These are phyloP conservation scores for Phrynosoma platyrhinos DNA, from an alignment of 2,113 vertebrate genomes.

Conservation along the genomic window DNA sequence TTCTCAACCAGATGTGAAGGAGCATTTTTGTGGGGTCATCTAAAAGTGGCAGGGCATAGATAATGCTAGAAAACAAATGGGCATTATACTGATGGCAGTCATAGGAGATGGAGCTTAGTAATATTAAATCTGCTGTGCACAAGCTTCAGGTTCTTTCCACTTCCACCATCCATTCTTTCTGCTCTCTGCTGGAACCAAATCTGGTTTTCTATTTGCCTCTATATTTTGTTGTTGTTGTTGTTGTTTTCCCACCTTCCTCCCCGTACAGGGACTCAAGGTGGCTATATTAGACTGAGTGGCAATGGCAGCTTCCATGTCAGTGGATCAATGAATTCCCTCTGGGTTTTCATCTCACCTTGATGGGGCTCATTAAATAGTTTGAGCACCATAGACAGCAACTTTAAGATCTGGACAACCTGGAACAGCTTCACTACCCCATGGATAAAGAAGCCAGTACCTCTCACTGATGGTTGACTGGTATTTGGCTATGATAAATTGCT, in stretches of 20 bases:
- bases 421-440: no score
- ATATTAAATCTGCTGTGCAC: neutral
- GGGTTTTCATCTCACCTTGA: no score
- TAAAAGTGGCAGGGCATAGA: neutral
- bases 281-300: neutral
- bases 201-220: neutral
- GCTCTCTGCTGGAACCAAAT: neutral
- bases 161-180: neutral
- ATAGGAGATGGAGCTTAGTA: neutral
- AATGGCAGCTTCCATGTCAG: no score
- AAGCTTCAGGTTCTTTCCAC: neutral
- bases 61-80: neutral
- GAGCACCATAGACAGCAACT: no score
- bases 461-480: no score
- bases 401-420: no score
- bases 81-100: neutral
- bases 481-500: no score
- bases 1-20: neutral
- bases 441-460: no score
- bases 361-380: no score
- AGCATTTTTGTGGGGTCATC: neutral
- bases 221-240: no score
- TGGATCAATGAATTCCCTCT: no score
- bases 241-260: neutral
- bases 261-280: no score